A percentile compares a stretch with the other conserved stretches of the same genome.
Conservation (phyloP, 2,113 vertebrate genomes). For the Cisticola juncidis region DNA sequence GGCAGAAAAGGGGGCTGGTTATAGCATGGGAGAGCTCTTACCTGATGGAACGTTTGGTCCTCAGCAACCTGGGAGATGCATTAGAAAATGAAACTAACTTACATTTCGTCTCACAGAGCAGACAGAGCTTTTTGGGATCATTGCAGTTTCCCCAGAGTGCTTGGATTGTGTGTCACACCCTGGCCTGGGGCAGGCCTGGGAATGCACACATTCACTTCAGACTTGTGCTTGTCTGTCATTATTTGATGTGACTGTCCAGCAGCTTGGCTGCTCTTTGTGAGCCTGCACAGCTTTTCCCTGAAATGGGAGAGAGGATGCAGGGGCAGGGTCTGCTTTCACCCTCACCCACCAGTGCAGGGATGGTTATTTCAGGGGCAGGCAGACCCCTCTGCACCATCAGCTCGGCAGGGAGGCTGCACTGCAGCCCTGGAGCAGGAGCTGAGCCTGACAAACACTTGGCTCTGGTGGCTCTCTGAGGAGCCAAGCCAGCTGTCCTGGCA, state of each 20-base stretch:
- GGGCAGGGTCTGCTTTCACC: not conserved
- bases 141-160: not conserved
- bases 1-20: not conserved
- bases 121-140: not conserved
- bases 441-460: not conserved
- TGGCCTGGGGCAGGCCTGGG: not conserved
- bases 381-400: not conserved
- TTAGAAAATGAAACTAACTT: not conserved
- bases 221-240: not conserved
- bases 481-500: not conserved
- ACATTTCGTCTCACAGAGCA: accelerated
- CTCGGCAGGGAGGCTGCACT: not conserved
- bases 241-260: not conserved
- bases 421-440: not conserved
- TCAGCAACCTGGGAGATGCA: not conserved
- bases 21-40: not conserved
- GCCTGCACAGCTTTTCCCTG: not conserved
- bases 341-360: accelerated
- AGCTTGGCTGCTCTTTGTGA: not conserved
- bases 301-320: not conserved
- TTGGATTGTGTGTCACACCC: accelerated
- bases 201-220: accelerated
- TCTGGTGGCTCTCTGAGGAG: not conserved
- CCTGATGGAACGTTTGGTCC: not conserved
- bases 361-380: not conserved